phyloP scores from a whole-genome alignment of 1,140 invertebrate genomes.

The Glomeris maerens region DNA sequence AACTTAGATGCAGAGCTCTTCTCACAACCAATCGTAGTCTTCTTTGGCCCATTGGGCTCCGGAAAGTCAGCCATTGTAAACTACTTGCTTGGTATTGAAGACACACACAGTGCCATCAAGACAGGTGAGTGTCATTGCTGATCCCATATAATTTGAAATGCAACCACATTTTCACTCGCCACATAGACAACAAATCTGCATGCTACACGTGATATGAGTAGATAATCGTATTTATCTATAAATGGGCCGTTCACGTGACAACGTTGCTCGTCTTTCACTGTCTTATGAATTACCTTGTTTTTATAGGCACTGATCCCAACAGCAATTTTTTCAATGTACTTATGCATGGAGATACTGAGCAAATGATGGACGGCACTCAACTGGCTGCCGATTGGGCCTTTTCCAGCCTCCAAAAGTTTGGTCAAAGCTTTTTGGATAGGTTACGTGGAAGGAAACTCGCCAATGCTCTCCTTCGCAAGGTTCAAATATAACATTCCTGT shows the following conservation, averaged over 20 bases:
- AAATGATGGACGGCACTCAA: constrained; percentile 77
- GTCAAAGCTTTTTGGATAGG: constrained; percentile 77
- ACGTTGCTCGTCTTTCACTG: too few species aligned
- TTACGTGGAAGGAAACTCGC: constrained; percentile 66
- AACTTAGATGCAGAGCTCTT: constrained; percentile 75
- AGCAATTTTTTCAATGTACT: constrained; percentile 62
- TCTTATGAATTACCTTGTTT: too few species aligned
- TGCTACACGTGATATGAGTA: too few species aligned
- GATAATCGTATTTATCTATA: too few species aligned
- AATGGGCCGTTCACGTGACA: too few species aligned
- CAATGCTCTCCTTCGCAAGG: constrained; percentile 75
- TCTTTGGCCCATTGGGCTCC: constrained; percentile 90
- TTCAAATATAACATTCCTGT: constrained; percentile 25
- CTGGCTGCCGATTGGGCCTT: constrained; percentile 85
- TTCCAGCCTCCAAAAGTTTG: constrained; percentile 84
- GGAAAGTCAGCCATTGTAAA: constrained; percentile 90
- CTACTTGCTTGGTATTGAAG: constrained; percentile 76
- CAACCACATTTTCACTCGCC: too few species aligned
- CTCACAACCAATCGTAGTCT: constrained; percentile 78
- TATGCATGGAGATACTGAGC: constrained; percentile 69
- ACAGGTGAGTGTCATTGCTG: constrained; percentile 73
- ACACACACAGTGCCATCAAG: constrained; percentile 60
- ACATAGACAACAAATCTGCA: too few species aligned
- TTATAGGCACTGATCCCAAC: constrained; percentile 74
- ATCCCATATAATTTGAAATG: too few species aligned